These are phyloP conservation scores for Brenthis ino DNA, from an alignment of 2,888 invertebrate species.

Conservation along the genomic window DNA sequence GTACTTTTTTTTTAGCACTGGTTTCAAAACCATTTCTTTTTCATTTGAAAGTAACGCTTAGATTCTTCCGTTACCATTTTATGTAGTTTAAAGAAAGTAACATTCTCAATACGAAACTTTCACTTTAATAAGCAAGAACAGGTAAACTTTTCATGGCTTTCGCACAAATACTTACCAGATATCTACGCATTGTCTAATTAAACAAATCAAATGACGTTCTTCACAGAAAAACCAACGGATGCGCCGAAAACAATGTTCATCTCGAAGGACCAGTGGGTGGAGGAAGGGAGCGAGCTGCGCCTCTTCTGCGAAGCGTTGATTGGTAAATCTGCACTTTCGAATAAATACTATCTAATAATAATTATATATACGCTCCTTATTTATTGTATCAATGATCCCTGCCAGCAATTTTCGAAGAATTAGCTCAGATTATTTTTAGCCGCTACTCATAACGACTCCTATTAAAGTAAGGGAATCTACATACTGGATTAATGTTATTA, in stretches of 20 bases:
- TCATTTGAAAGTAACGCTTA: constrained; percentile 11
- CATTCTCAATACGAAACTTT: constrained; percentile 24
- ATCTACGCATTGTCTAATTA: too few relatives aligned
- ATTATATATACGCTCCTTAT: constrained; percentile 18
- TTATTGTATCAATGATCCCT: constrained; percentile 17
- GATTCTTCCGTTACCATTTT: constrained; percentile 4
- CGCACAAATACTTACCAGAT: neutral
- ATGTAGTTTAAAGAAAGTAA: constrained; percentile 25
- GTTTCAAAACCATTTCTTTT: neutral
- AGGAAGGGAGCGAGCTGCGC: constrained; percentile 83
- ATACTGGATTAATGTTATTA: neutral
- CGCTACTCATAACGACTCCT: constrained; percentile 19
- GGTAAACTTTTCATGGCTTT: constrained; percentile 5
- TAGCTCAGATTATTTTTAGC: constrained; percentile 27
- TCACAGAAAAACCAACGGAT: constrained; percentile 84
- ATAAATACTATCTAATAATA: constrained; percentile 21
- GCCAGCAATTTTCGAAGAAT: constrained; percentile 28
- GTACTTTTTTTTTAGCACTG: neutral
- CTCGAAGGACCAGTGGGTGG: constrained; percentile 84
- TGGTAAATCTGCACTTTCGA: constrained; percentile 71
- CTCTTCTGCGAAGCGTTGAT: constrained; percentile 91
- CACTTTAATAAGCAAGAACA: constrained; percentile 20
- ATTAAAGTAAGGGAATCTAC: constrained; percentile 17
- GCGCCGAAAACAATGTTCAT: constrained; percentile 85
- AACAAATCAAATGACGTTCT: constrained; percentile 35